Evolutionary conservation across 2,113 vertebrate species (phyloP).

Genomic region (Rhinoptilus africanus): DNA sequence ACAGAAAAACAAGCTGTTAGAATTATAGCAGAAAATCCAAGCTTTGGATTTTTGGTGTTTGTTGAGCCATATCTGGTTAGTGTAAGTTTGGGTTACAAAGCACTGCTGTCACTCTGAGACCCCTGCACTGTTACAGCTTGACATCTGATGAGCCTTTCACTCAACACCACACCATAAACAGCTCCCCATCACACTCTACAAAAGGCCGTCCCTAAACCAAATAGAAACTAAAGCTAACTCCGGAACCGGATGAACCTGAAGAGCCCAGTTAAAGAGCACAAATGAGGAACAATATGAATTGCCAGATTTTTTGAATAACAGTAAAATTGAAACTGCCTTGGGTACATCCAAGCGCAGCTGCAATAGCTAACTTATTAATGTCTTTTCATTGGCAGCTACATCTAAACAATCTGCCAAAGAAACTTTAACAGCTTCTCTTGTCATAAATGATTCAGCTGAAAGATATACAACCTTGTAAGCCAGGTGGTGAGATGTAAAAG

Average conservation of each 20-base stretch:
- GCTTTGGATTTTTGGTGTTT: background rate
- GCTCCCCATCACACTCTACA: background rate
- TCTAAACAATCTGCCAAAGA: constrained; percentile 53
- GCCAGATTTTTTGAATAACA: constrained; percentile 14
- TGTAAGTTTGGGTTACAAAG: background rate
- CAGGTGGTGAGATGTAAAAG: constrained; percentile 46
- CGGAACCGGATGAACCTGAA: background rate
- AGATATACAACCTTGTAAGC: constrained; percentile 41
- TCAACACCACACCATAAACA: background rate
- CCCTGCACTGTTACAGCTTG: background rate
- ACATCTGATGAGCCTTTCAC: background rate
- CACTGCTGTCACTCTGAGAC: background rate
- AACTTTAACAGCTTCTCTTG: constrained; percentile 37
- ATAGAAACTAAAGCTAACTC: background rate
- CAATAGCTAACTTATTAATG: constrained; percentile 18
- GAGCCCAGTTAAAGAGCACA: background rate
- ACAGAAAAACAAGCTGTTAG: background rate
- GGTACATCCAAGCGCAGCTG: constrained; percentile 39
- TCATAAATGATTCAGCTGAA: constrained; percentile 56
- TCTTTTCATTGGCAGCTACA: constrained; percentile 53
- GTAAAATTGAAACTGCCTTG: constrained; percentile 15
- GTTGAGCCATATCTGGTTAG: background rate
- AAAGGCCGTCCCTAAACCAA: background rate
- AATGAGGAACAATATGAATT: background rate
- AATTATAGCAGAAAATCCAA: background rate